These are phyloP conservation scores for Thermophis baileyi DNA, from an alignment of 2,113 vertebrate genomes.

Conservation along the genomic window DNA sequence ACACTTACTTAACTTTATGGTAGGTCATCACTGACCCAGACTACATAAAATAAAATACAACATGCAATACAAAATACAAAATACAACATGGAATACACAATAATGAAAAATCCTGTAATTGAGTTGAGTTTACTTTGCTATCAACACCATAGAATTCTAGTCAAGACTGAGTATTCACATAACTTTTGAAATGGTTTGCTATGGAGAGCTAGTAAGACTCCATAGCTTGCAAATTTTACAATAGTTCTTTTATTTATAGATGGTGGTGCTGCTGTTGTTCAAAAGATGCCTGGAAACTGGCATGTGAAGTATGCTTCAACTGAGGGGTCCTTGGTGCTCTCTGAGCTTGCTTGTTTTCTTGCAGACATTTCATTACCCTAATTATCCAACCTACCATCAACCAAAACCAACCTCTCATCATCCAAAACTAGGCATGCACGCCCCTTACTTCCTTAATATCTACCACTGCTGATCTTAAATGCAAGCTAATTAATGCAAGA, in stretches of 20 bases:
- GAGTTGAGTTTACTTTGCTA: background rate
- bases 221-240: background rate
- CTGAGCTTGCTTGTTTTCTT: no score
- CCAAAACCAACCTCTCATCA: no score
- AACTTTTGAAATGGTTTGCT: background rate
- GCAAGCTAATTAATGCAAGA: no score
- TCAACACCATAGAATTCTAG: background rate
- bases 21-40: background rate
- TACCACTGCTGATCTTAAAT: no score
- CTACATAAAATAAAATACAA: background rate
- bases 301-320: background rate
- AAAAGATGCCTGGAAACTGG: background rate
- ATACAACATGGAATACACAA: background rate
- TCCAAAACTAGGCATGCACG: no score
- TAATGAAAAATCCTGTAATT: background rate
- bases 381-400: no score
- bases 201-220: background rate
- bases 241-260: background rate
- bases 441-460: no score
- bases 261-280: background rate
- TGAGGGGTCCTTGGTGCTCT: no score
- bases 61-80: background rate
- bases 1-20: background rate
- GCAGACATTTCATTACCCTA: no score
- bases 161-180: background rate